These are phyloP conservation scores for Tychaedon coryphoeus DNA, from an alignment of 2,113 vertebrate species.

Conservation along the genomic window DNA sequence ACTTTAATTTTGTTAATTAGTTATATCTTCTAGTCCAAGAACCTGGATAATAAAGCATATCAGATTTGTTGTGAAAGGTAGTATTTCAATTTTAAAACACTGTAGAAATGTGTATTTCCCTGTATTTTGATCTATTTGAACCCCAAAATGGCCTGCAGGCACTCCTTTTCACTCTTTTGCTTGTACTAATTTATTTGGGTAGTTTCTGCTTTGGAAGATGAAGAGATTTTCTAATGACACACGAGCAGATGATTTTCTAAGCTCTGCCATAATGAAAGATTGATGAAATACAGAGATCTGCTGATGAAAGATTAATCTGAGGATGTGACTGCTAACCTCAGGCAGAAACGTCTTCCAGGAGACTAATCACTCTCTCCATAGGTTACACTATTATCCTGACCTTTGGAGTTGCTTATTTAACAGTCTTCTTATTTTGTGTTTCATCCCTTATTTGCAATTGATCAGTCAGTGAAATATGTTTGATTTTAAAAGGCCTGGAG, in stretches of 20 bases:
- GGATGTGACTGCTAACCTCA: constrained; percentile 45
- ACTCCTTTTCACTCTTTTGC: background rate
- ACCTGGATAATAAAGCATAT: background rate
- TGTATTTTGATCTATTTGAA: background rate
- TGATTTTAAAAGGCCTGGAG: constrained; percentile 8
- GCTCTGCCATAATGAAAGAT: constrained; percentile 74
- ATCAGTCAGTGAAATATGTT: background rate
- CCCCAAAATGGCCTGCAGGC: background rate
- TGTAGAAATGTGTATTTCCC: background rate
- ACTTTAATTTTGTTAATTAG: background rate
- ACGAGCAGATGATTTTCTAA: constrained; percentile 55
- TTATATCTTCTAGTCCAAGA: background rate
- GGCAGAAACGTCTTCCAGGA: constrained; percentile 35
- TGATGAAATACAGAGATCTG: constrained; percentile 75
- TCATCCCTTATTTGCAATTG: background rate
- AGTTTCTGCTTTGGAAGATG: constrained; percentile 10
- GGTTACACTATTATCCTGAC: constrained; percentile 8
- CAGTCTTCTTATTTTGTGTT: background rate
- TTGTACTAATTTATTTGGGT: background rate
- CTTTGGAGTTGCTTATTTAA: constrained; percentile 19
- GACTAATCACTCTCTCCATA: constrained; percentile 21
- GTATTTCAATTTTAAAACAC: background rate
- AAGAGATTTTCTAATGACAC: constrained; percentile 69
- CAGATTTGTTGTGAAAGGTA: background rate
- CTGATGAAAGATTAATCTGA: constrained; percentile 82